phyloP scores from a whole-genome alignment of 2,113 vertebrate species.

The Pimephales promelas region DNA sequence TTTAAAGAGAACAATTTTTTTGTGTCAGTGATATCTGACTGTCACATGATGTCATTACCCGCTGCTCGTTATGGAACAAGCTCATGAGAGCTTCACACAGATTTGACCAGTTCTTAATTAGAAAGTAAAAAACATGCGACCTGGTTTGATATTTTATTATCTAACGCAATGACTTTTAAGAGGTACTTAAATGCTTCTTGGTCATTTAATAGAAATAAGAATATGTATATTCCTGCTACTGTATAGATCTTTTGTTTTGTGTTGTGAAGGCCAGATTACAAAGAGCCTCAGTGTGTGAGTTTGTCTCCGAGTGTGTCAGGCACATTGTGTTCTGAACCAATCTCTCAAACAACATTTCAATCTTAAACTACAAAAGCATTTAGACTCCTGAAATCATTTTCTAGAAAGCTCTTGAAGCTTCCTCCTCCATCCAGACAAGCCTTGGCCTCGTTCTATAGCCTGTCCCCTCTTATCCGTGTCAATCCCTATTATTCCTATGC shows the following conservation, averaged over 20 bases:
- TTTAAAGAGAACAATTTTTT: not conserved
- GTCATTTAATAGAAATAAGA: not conserved
- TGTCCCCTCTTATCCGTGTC: not conserved
- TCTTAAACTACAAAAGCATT: not conserved
- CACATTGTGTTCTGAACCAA: slow-evolving; percentile 44
- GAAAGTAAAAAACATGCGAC: not conserved
- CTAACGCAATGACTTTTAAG: not conserved
- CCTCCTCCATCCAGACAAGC: not conserved
- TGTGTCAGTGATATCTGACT: not conserved
- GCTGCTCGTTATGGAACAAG: not conserved
- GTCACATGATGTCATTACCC: not conserved
- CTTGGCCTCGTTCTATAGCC: not conserved
- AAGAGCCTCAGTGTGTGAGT: slow-evolving; percentile 30
- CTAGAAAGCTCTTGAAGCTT: not conserved
- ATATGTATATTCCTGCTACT: not conserved
- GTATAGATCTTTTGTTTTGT: slow-evolving; percentile 3
- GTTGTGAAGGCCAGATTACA: slow-evolving; percentile 34
- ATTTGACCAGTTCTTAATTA: not conserved
- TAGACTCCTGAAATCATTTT: not conserved
- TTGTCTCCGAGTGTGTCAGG: slow-evolving; percentile 38
- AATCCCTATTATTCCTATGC: not conserved
- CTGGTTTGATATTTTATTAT: not conserved
- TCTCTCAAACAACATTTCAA: not conserved
- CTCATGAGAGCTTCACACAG: not conserved
- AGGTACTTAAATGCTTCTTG: not conserved